Evolutionary conservation across 2,888 invertebrate species (phyloP).

Genomic region (Panopea generosa): DNA sequence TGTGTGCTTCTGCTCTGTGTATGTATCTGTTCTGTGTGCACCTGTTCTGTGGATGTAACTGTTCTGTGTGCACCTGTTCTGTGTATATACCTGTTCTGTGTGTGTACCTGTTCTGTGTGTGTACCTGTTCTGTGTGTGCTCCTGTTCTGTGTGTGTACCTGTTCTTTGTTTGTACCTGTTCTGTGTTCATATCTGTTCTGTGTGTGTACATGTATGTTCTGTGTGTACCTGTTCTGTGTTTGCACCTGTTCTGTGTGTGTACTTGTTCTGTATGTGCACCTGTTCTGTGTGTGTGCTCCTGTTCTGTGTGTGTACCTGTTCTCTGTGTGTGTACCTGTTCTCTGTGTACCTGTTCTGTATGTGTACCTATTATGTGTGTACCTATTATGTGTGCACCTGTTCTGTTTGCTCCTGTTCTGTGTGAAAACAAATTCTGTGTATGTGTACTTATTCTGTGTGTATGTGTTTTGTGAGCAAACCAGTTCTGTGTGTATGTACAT

Average conservation of each 20-base stretch:
- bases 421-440: too few relatives aligned
- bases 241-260: neutral
- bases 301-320: neutral
- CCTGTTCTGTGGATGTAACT: too few relatives aligned
- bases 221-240: neutral
- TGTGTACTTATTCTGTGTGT: too few relatives aligned
- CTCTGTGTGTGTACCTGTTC: neutral
- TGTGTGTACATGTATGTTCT: neutral
- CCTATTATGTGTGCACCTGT: too few relatives aligned
- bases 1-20: too few relatives aligned
- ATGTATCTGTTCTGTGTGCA: too few relatives aligned
- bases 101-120: too few relatives aligned
- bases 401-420: too few relatives aligned
- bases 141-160: neutral
- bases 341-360: neutral
- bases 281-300: neutral
- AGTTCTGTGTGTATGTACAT: too few relatives aligned
- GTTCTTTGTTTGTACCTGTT: neutral
- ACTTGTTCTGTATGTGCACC: neutral
- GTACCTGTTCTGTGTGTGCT: neutral
- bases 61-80: too few relatives aligned
- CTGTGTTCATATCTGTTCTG: neutral
- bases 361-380: neutral
- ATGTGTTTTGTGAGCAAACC: too few relatives aligned
- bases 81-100: too few relatives aligned